These are phyloP conservation scores for Dipus sagitta DNA, from an alignment of 2,797 vertebrate species.

Conservation along the genomic window DNA sequence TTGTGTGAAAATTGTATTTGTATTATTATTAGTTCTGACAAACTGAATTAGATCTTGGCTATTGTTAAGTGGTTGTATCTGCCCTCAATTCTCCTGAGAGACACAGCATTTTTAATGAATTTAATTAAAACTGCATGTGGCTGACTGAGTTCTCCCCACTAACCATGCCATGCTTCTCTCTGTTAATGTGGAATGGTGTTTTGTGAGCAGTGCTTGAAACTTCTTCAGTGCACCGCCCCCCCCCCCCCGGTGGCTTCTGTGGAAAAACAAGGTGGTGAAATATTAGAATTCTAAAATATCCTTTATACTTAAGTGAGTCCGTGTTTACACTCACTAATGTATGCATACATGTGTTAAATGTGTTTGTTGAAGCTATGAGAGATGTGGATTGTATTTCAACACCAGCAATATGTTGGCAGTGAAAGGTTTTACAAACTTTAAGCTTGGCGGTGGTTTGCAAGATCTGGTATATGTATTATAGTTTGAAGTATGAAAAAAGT, in stretches of 20 bases:
- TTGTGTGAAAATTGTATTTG: slow-evolving; percentile 85
- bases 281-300: slow-evolving; percentile 83
- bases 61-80: slow-evolving; percentile 87
- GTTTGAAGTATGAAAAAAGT: slow-evolving; percentile 63
- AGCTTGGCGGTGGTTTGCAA: slow-evolving; percentile 69
- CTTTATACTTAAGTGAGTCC: slow-evolving; percentile 81
- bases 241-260: slow-evolving; percentile 87
- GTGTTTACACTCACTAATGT: slow-evolving; percentile 81
- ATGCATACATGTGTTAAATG: slow-evolving; percentile 80
- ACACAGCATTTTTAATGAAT: slow-evolving; percentile 88
- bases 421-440: slow-evolving; percentile 66
- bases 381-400: slow-evolving; percentile 70
- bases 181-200: slow-evolving; percentile 86
- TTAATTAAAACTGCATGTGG: slow-evolving; percentile 90
- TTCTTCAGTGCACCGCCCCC: slow-evolving; percentile 79
- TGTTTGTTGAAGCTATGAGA: slow-evolving; percentile 79
- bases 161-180: slow-evolving; percentile 85
- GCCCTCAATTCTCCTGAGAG: slow-evolving; percentile 86
- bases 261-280: slow-evolving; percentile 84
- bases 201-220: slow-evolving; percentile 86
- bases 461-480: slow-evolving; percentile 57
- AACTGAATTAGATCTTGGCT: slow-evolving; percentile 87
- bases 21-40: slow-evolving; percentile 88
- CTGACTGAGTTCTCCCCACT: slow-evolving; percentile 86
- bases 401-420: slow-evolving; percentile 73